Base-by-base conservation (phyloP, 2,888 invertebrate species). In the Podabrus alpinus region DNA sequence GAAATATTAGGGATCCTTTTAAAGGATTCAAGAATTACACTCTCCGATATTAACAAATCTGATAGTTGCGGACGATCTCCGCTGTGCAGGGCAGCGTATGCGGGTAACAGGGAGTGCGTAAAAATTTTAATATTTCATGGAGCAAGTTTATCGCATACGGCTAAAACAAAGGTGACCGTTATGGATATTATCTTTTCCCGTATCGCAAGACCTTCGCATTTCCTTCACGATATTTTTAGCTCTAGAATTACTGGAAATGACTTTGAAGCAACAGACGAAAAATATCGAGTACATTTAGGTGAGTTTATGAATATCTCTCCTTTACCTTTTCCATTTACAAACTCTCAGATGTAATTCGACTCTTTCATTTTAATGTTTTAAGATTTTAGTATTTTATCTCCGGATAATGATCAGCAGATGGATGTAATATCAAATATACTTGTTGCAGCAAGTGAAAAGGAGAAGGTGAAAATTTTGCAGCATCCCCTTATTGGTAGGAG, bases 81-180 rank as follows among this genome's bases (percentile, higher is more conserved):
- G 13, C 85, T 91, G 10, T 90, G 90, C 80, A 86, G 87, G 71
- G 91, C 91, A 17, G 89, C 90, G 13, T 87, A 86, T 74, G 86
- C 87, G 73, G 89, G 89, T 21, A 88, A 89, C 74, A 86, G 87
- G 59, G 87, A 88, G 67, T 89, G 89, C 79, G 84, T 90, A 59
- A 85, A 86, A 78, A 80, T 88, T 61, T 84, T 91, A 59, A 84
- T 90, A 68, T 85, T 87, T 16, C 80, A 84, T 59, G 87, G 88
- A 13, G 87, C 87, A 24, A 86, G 86, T 79, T 79, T 88, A 73
- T 64, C 69, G 9, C 84, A 85, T 15, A 73, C 79, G 69, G 84
- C 85, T 9, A 80, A 81, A 61, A 84, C 84, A 3, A 83, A 85
- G 2, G 83, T 86, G 15, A 86, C 86, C 24, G 88, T 86, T 59